phyloP scores from a whole-genome alignment of 1,140 invertebrate genomes.

The Lepidostoma basale region DNA sequence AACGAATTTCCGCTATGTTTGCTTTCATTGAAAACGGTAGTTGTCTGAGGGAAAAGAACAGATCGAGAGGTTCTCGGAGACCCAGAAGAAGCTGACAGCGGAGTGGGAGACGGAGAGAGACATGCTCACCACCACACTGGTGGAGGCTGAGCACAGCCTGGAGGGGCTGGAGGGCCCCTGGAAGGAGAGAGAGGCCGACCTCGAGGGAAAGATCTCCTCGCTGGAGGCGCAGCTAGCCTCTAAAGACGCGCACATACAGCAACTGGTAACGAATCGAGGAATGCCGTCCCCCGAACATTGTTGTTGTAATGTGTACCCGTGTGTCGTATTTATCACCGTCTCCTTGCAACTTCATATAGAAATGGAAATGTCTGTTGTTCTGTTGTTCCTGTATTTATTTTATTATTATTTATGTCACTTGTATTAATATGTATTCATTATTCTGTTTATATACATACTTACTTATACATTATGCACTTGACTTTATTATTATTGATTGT shows the following conservation, averaged over 20 bases:
- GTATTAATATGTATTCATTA: too few species aligned
- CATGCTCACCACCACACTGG: slow-evolving; percentile 56
- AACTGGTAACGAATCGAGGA: slow-evolving; percentile 58
- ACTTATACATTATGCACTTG: too few species aligned
- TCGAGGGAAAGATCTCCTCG: slow-evolving; percentile 62
- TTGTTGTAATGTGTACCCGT: background rate
- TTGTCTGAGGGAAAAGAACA: slow-evolving; percentile 65
- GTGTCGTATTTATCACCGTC: background rate
- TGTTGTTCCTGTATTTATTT: slow-evolving; percentile 11
- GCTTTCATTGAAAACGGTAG: slow-evolving; percentile 50
- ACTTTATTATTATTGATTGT: too few species aligned
- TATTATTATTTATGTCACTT: too few species aligned
- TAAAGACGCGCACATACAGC: slow-evolving; percentile 65
- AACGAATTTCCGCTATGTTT: slow-evolving; percentile 30
- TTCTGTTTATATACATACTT: too few species aligned
- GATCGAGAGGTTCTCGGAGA: slow-evolving; percentile 51
- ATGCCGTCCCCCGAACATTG: background rate
- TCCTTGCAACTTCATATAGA: background rate
- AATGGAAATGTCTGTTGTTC: slow-evolving; percentile 3
- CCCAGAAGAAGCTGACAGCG: slow-evolving; percentile 54
- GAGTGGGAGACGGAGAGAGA: slow-evolving; percentile 58
- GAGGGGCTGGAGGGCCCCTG: slow-evolving; percentile 65
- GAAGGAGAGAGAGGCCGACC: slow-evolving; percentile 60
- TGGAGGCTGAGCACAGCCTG: slow-evolving; percentile 64
- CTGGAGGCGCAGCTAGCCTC: slow-evolving; percentile 63